Evolutionary conservation across 2,888 invertebrate species (phyloP), one percentile per base, ranked within the genome.

Genomic region (Creontiades dilutus): DNA sequence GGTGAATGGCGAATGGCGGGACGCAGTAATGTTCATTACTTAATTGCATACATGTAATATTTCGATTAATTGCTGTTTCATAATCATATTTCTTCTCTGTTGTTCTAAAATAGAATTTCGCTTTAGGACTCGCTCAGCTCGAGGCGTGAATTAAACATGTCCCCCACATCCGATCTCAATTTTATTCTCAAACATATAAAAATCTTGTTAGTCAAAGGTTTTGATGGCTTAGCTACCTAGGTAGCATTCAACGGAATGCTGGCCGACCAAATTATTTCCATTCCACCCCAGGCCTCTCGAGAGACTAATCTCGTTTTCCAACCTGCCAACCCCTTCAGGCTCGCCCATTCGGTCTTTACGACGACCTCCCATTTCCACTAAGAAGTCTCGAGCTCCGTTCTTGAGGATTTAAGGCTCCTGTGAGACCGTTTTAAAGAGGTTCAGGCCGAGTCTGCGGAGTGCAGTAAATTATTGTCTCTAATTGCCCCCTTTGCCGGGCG

Each of bases 391-490:
- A 23, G 68, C 68, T 23, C 23, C 68, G 68, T 23, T 7, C 13
- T 23, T 27, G 19, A 27, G 19, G 68, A 19, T 23, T 19, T 68
- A 23, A 23, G 23, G 11, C 68, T 68, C 68, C 68, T 68, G 68
- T 23, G 23, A 23, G 27, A 23, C 68, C 68, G 23, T 68, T 68
- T 23, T 68, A 19, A 68, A 68, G 68, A 7, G 68, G 68, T 68
- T 23, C 68, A 68, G 12, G 12, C 52, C 5, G 27, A 23, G 68
- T 68, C 68, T 68, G 68, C 7, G 23, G 68, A 68, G 23, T 68
- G 68, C 68, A 23, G 68, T 23, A 68, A 68, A 68, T 68, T 68
- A 68, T 68, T 68, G 68, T 68, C 68, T 23, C 68, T 68, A 68
- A 68, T 68, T 68, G 68, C 68, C 68, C 68, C 68, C 23, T 68